Conservation (phyloP, 2,797 vertebrate genomes). For the Typhlichthys subterraneus region DNA sequence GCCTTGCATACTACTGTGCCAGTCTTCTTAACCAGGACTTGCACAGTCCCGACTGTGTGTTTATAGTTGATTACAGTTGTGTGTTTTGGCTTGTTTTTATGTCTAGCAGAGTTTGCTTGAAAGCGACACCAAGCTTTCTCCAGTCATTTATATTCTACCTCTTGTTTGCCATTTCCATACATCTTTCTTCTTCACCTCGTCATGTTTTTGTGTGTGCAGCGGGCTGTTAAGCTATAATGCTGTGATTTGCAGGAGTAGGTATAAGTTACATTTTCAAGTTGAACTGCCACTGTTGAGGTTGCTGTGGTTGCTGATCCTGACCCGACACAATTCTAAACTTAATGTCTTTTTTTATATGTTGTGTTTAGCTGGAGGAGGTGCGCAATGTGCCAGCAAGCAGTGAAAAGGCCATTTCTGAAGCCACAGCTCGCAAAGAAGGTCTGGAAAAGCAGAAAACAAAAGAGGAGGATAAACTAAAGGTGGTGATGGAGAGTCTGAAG, state of each 20-base stretch:
- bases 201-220: slow-evolving; percentile 11
- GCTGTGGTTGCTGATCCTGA: slow-evolving; percentile 16
- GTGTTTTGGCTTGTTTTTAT: slow-evolving; percentile 34
- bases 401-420: slow-evolving; percentile 82
- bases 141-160: slow-evolving; percentile 18
- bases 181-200: slow-evolving; percentile 4
- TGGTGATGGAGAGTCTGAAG: slow-evolving; percentile 90
- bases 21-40: slow-evolving; percentile 48
- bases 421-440: slow-evolving; percentile 76
- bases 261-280: slow-evolving; percentile 9
- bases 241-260: background rate
- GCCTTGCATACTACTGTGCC: slow-evolving; percentile 46
- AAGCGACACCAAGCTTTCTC: background rate
- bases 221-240: background rate
- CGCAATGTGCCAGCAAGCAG: slow-evolving; percentile 78
- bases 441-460: slow-evolving; percentile 85
- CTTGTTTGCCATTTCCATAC: slow-evolving; percentile 11
- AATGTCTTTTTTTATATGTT: slow-evolving; percentile 18
- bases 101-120: slow-evolving; percentile 16
- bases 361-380: slow-evolving; percentile 86
- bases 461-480: slow-evolving; percentile 86
- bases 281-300: slow-evolving; percentile 14
- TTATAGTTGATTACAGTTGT: slow-evolving; percentile 54
- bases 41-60: slow-evolving; percentile 44
- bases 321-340: slow-evolving; percentile 1